These are phyloP conservation scores for Hozukius guyotensis DNA, from an alignment of 2,797 vertebrate species.

Conservation along the genomic window DNA sequence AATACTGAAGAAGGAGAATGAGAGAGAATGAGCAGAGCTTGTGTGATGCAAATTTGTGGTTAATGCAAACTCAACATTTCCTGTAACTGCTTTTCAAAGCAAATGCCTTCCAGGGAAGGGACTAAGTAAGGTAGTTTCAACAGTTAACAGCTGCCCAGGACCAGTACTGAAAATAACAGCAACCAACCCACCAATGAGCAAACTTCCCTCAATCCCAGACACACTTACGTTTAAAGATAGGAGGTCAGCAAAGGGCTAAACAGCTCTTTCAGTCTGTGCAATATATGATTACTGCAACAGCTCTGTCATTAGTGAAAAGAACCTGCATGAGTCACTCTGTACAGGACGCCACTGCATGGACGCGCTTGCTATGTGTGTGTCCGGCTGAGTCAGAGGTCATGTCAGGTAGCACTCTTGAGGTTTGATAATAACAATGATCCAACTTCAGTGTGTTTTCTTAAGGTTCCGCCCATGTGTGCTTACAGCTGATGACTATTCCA, in stretches of 20 bases:
- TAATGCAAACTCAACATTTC: not conserved
- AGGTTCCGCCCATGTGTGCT: slow-evolving; percentile 7
- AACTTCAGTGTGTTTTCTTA: not conserved
- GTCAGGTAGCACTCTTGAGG: slow-evolving; percentile 5
- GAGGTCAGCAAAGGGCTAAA: slow-evolving; percentile 23
- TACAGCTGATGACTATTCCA: not conserved
- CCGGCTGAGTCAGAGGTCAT: slow-evolving; percentile 31
- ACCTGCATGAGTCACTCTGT: slow-evolving; percentile 30
- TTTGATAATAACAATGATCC: slow-evolving; percentile 32
- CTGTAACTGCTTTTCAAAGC: slow-evolving; percentile 12
- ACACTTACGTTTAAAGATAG: not conserved
- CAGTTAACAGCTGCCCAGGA: not conserved
- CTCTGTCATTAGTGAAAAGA: slow-evolving; percentile 28
- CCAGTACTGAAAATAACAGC: slow-evolving; percentile 12
- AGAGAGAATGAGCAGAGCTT: not conserved
- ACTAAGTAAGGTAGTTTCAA: not conserved
- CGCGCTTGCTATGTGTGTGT: not conserved
- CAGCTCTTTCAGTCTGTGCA: slow-evolving; percentile 2
- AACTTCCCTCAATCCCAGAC: not conserved
- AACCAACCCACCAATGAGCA: not conserved
- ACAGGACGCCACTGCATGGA: not conserved
- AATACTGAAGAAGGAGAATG: not conserved
- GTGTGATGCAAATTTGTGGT: not conserved
- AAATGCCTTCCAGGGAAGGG: not conserved
- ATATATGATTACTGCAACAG: slow-evolving; percentile 32